Conservation (phyloP, 1,140 invertebrate genomes). For the Teleogryllus occipitalis region DNA sequence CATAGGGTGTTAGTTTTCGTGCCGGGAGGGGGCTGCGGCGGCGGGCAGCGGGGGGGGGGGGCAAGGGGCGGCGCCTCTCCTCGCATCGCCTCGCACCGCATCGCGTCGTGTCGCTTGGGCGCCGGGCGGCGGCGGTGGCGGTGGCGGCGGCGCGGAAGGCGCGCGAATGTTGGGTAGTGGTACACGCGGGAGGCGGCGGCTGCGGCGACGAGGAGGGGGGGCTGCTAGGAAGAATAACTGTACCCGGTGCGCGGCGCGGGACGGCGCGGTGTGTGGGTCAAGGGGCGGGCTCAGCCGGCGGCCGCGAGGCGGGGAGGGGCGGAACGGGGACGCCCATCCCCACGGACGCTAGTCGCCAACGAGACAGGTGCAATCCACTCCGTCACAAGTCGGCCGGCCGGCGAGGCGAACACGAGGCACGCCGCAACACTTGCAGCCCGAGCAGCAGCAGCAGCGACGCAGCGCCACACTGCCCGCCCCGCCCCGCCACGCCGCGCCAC, state of each 20-base stretch:
- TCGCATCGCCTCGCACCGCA: background rate
- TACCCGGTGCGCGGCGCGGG: background rate
- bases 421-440: background rate
- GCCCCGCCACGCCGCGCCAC: too few species aligned
- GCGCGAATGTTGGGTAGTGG: background rate
- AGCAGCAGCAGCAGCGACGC: background rate
- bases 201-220: background rate
- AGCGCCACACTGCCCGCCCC: background rate
- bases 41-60: too few species aligned
- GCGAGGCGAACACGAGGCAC: background rate
- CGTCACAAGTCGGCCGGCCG: slow-evolving; percentile 1
- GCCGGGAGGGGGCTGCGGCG: too few species aligned
- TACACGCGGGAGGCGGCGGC: background rate
- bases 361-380: background rate
- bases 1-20: too few species aligned
- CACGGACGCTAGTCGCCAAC: background rate
- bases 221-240: slow-evolving; percentile 3
- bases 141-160: background rate
- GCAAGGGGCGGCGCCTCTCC: too few species aligned
- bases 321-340: background rate
- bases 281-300: background rate
- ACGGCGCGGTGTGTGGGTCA: background rate
- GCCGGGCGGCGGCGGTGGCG: too few species aligned
- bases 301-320: background rate
- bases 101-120: too few species aligned